Evolutionary conservation across 2,888 invertebrate species (phyloP).

Genomic region (Timema cristinae): DNA sequence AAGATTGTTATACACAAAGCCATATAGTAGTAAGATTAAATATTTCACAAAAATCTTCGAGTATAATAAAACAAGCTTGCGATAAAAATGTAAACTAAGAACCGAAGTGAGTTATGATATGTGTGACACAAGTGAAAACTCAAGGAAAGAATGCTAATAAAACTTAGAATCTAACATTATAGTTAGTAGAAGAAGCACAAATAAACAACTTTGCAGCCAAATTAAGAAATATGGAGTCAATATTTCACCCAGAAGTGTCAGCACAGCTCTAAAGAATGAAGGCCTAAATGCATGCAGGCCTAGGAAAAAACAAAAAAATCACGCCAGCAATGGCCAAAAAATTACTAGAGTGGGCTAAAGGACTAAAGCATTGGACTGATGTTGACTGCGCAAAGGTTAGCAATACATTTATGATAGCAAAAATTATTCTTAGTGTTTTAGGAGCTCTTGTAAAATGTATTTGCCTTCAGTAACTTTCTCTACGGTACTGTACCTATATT

Average conservation of each 20-base stretch:
- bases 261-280: not conserved
- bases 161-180: not conserved
- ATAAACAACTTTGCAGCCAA: not conserved
- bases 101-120: not conserved
- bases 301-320: not conserved
- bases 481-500: not conserved
- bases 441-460: not conserved
- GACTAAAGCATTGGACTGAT: not conserved
- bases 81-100: not conserved
- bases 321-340: constrained; percentile 6
- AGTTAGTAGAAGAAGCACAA: not conserved
- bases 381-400: not conserved
- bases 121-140: not conserved
- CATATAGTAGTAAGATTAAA: not conserved
- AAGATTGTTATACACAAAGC: not conserved
- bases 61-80: not conserved
- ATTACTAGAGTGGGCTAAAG: not conserved
- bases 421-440: not conserved
- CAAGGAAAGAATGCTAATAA: not conserved
- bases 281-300: not conserved
- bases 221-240: not conserved
- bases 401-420: not conserved
- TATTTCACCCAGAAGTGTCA: not conserved
- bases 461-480: not conserved
- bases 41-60: not conserved